Base-by-base conservation (phyloP, 2,113 vertebrate genomes). In the Sciurus niger region DNA sequence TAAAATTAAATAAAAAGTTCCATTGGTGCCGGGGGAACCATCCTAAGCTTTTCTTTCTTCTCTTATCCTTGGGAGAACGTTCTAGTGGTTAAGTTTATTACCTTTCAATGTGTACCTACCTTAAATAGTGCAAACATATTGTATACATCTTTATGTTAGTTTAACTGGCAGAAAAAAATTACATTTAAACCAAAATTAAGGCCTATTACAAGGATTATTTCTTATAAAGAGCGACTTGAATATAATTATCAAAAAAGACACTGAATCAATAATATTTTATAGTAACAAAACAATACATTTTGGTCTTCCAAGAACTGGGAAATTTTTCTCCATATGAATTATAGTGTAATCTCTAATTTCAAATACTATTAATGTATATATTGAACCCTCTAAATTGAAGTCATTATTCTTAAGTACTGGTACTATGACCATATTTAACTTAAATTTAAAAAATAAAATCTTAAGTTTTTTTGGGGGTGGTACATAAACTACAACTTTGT, bases 311-410 rank as follows among this genome's bases (percentile, higher is more conserved):
- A 98, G 96, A 98, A 98, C 84, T 98, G 67, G 4, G 32, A 16
- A 97, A 88, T 97, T 97, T 98, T 98, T 98, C 70, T 98, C 95
- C 97, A 97, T 97, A 96, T 98, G 96, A 97, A 96, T 94, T 88
- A 53, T 91, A 77, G 90, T 92, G 95, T 96, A 97, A 97, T 37
- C 70, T 55, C 97, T 95, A 96, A 90, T 97, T 94, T 96, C 96
- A 77, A 97, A 93, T 93, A 89, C 20, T 90, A 90, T 92, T 96
- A 97, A 78, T 96, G 70, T 95, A 90, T 91, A 51, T 97, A 63
- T 83, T 96, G 87, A 97, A 73, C 86, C 60, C 97, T 89, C 68
- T 95, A 76, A 94, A 32, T 85, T 93, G 70, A 94, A 96, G 32
- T 86, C 74, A 95, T 97, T 93, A 86, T 96, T 94, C 90, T 90